These are phyloP conservation scores for Empidonax alnorum DNA, from an alignment of 2,113 vertebrate genomes.

Conservation along the genomic window DNA sequence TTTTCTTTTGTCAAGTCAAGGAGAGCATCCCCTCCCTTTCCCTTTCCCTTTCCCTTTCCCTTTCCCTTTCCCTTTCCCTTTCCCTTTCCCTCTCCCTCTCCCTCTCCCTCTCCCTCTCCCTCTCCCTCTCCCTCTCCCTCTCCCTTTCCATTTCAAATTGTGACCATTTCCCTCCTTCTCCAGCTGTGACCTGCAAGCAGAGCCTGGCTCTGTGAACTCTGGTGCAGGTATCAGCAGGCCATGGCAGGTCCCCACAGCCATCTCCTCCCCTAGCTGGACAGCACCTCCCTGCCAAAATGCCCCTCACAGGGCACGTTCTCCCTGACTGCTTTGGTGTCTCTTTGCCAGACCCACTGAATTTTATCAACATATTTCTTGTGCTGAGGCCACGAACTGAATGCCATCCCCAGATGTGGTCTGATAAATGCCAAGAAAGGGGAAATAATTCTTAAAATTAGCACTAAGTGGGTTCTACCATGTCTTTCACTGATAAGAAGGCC, in stretches of 20 bases:
- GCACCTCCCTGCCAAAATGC: neutral
- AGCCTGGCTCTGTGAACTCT: neutral
- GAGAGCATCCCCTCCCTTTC: neutral
- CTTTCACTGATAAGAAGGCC: neutral
- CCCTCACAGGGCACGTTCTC: rapidly evolving
- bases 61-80: too few species aligned
- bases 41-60: too few species aligned
- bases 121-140: too few species aligned
- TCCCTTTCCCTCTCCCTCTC: too few species aligned
- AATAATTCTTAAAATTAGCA: neutral
- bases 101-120: too few species aligned
- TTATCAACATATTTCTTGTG: neutral
- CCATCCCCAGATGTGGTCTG: neutral
- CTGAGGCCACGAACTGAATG: neutral
- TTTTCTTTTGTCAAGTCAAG: neutral
- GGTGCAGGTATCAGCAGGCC: neutral
- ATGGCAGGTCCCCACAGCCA: neutral
- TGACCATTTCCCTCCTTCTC: neutral
- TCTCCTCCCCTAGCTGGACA: neutral
- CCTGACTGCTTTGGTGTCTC: neutral
- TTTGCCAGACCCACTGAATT: neutral
- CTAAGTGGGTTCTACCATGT: neutral
- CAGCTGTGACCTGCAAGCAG: neutral
- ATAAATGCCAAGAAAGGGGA: neutral
- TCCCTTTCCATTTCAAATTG: neutral